Percentiles rank a stretch among this genome's conserved stretches.
These are phyloP conservation scores for Diarsia rubi DNA, from an alignment of 2,888 invertebrate species.

Conservation along the genomic window DNA sequence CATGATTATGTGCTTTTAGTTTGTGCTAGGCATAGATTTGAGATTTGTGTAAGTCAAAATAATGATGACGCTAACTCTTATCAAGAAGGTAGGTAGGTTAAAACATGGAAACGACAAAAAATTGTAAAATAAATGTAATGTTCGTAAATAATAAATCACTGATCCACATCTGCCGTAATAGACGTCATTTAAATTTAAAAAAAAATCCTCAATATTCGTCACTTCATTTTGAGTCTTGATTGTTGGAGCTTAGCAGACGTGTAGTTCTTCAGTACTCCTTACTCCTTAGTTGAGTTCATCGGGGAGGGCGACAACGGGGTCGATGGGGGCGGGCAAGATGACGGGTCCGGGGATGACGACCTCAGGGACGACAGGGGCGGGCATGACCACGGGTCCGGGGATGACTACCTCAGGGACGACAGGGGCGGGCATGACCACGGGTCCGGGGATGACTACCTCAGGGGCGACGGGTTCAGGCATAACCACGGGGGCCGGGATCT, in stretches of 20 bases:
- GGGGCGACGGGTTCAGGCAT: too few species aligned
- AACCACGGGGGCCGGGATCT: conserved; percentile 42
- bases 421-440: conserved; percentile 45
- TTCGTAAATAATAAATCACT: conserved; percentile 11
- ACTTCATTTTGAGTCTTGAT: conserved; percentile 32
- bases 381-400: conserved; percentile 45
- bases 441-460: conserved; percentile 47
- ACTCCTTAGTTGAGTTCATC: conserved; percentile 57
- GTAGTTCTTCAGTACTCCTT: conserved; percentile 14
- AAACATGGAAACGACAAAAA: neutral
- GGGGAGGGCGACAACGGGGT: conserved; percentile 41
- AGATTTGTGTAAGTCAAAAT: neutral
- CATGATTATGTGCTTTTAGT: too few species aligned
- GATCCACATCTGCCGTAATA: conserved; percentile 25
- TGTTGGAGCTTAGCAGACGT: conserved; percentile 18
- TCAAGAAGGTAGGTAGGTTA: neutral
- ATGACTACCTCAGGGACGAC: conserved; percentile 42
- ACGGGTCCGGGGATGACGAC: conserved; percentile 48
- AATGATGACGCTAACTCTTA: neutral
- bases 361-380: conserved; percentile 36
- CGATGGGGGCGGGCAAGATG: conserved; percentile 37
- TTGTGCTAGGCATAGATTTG: too few species aligned
- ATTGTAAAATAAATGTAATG: conserved; percentile 20
- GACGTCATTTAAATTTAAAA: conserved; percentile 7
- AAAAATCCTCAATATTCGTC: conserved; percentile 24